phyloP scores from a whole-genome alignment of 1,140 invertebrate species.

The Nephila pilipes region DNA sequence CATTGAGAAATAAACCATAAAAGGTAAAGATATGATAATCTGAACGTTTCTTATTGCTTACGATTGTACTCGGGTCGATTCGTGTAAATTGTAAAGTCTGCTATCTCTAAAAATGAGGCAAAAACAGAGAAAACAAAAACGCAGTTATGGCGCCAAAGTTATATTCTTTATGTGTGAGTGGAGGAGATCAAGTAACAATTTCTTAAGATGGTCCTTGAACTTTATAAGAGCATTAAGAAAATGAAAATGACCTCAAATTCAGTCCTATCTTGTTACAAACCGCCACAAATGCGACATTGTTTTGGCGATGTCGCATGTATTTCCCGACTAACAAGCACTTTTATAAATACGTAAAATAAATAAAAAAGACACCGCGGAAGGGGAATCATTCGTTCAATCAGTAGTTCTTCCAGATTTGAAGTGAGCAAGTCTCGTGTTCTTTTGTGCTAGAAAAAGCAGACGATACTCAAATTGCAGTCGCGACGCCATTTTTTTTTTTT shows the following conservation, averaged over 20 bases:
- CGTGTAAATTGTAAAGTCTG: constrained; percentile 10
- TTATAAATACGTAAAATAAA: neutral
- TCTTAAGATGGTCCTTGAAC: constrained; percentile 62
- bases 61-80: constrained; percentile 18
- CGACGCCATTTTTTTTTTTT: constrained; percentile 30
- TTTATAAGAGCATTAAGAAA: constrained; percentile 54
- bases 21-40: constrained; percentile 5
- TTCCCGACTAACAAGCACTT: neutral
- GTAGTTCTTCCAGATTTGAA: constrained; percentile 4
- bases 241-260: constrained; percentile 48
- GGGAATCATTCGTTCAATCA: constrained; percentile 25
- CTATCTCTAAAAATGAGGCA: neutral
- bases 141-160: constrained; percentile 37
- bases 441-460: constrained; percentile 10
- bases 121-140: neutral
- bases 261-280: neutral
- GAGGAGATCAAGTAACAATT: constrained; percentile 65
- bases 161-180: constrained; percentile 9
- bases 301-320: neutral
- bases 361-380: constrained; percentile 22
- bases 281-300: constrained; percentile 43
- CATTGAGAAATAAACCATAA: neutral
- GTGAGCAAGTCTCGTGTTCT: constrained; percentile 33
- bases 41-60: neutral
- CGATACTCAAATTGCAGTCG: constrained; percentile 42